Evolutionary conservation across 2,797 vertebrate genomes (phyloP), one percentile per base, ranked within the genome.

Genomic region (Cyclura pinguis): DNA sequence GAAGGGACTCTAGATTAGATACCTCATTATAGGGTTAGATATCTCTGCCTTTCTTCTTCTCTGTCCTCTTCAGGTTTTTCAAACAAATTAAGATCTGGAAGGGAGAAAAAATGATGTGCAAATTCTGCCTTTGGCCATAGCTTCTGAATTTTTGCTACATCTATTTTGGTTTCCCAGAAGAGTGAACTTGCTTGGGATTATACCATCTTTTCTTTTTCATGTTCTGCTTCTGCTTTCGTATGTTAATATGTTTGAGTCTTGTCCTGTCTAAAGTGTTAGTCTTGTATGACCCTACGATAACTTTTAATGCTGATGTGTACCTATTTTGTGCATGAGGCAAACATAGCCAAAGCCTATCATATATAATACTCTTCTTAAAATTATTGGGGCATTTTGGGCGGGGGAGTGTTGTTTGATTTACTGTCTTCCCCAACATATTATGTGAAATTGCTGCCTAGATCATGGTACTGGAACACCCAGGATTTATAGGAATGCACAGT

Each of bases 1-100:
- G 92, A 92, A 91, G 94, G 95, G 95, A 96, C 50, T 92, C 92
- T 95, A 92, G 97, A 96, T 95, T 96, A 90, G 93, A 93, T 92
- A 3, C 94, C 29, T 95, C 94, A 96, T 93, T 96, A 95, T 89
- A 96, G 96, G 95, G 95, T 95, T 90, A 92, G 86, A 93, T 93
- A 94, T 96, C 90, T 95, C 97, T 97, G 96, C 96, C 94, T 97
- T 95, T 97, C 95, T 96, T 97, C 97, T 95, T 96, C 95, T 96
- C 96, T 96, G 91, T 96, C 95, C 91, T 96, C 97, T 97, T 94
- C 93, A 84, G 88, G 91, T 92, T 89, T 47, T 94, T 88, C 94
- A 94, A 0, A 94, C 94, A 93, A 94, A 92, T 93, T 95, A 94
- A 95, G 92, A 86, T 91, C 92, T 86, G 96, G 96, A 97, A 93